Base-by-base conservation (phyloP, 1,140 invertebrate species). In the Ceratosolen solmsi region DNA sequence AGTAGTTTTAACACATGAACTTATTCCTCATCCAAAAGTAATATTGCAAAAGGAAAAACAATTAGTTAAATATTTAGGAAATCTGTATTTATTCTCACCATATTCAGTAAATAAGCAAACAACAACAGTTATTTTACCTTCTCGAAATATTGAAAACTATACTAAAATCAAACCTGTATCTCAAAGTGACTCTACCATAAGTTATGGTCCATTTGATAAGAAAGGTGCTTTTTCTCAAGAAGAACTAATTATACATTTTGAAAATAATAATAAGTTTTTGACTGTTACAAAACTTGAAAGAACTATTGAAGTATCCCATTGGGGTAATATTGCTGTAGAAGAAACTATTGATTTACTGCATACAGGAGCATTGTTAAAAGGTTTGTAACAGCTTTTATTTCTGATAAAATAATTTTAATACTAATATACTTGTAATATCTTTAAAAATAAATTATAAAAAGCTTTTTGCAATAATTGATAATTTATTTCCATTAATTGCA, bases 311-410 rank as follows among this genome's bases (percentile, higher is more conserved):
- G 94, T 99, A 1, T 99, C 98, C 0, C 98, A 99, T 89, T 99
- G 99, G 99, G 99, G 99, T 25, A 99, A 99, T 87, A 98, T 99
- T 89, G 98, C 98, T 84, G 93, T 99, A 4, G 98, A 99, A 89
- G 99, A 99, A 89, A 95, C 95, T 0, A 94, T 99, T 88, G 96
- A 99, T 88, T 92, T 99, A 82, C 89, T 95, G 27, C 98, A 99
- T 88, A 96, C 95, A 74, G 99, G 99, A 38, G 98, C 99, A 17
- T 93, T 95, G 82, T 90, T 99, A 0, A 99, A 97, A 87, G 98
- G 98, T 8, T 94, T 97, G n/a, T n/a, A n/a, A n/a, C 99, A 98
- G 25, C 33, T 68, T 38, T 36, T 30, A 38, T 8, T 68, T 36
- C 36, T 38, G 1, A 25, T 51, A 68, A 49, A 68, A 68, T 17